These are phyloP conservation scores for Heliocidaris erythrogramma DNA, from an alignment of 35 echinoderm and acorn worm genomes.

Conservation along the genomic window DNA sequence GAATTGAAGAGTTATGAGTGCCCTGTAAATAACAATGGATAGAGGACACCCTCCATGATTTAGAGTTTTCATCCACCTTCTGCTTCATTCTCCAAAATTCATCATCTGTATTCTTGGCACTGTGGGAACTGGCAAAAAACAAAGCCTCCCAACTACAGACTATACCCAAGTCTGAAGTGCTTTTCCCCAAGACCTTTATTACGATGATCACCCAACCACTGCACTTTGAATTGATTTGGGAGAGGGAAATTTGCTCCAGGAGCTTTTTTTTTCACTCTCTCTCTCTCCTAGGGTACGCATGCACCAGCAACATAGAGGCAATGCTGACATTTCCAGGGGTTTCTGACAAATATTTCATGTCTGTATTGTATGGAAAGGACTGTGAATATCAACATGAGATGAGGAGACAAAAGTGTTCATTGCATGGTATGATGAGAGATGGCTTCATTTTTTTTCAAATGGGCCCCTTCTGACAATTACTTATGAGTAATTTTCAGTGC, in stretches of 20 bases:
- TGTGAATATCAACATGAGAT: background rate
- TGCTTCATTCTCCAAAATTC: background rate
- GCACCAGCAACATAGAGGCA: background rate
- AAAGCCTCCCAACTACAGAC: background rate
- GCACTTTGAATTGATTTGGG: slow-evolving; percentile 56
- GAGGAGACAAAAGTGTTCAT: background rate
- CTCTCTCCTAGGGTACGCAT: background rate
- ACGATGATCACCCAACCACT: slow-evolving; percentile 45
- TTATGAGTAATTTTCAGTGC: no score
- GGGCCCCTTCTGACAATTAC: background rate
- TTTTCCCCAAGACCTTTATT: slow-evolving; percentile 35
- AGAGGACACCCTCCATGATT: background rate
- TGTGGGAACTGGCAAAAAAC: background rate
- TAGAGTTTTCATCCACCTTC: background rate
- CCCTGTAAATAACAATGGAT: background rate
- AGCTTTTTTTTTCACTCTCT: slow-evolving; percentile 22
- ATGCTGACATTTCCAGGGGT: slow-evolving; percentile 8
- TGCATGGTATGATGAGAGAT: background rate
- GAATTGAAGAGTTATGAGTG: background rate
- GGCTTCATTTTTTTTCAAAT: background rate
- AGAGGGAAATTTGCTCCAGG: slow-evolving; percentile 39
- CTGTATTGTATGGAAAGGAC: background rate
- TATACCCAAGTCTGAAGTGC: slow-evolving; percentile 21
- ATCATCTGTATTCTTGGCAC: background rate
- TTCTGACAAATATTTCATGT: background rate